These are phyloP conservation scores for Lasioglossum pauxillum DNA, from an alignment of 2,888 invertebrate species.

Conservation along the genomic window DNA sequence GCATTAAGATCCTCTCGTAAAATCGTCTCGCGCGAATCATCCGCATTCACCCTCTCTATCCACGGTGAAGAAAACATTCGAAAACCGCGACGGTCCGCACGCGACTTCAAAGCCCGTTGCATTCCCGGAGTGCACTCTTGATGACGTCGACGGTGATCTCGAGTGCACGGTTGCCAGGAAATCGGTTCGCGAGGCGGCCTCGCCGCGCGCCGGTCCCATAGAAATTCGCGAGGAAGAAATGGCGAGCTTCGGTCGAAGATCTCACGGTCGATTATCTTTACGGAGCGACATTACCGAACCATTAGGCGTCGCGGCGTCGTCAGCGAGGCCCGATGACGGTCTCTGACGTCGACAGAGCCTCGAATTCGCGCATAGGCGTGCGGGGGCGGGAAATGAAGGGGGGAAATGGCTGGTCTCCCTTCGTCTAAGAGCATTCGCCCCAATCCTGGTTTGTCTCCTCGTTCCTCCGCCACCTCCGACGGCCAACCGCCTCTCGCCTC, in stretches of 20 bases:
- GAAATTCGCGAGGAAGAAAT: slow-evolving; percentile 68
- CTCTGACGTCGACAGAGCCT: slow-evolving; percentile 74
- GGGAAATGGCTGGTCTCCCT: slow-evolving; percentile 80
- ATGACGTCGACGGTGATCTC: slow-evolving; percentile 25
- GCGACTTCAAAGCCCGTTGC: slow-evolving; percentile 3
- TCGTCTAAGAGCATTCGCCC: slow-evolving; percentile 73
- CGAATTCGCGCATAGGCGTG: slow-evolving; percentile 63
- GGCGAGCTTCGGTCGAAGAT: slow-evolving; percentile 66
- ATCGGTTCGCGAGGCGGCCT: slow-evolving; percentile 57
- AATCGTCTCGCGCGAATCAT: not conserved
- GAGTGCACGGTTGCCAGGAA: slow-evolving; percentile 38
- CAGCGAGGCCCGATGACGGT: slow-evolving; percentile 70
- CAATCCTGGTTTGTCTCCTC: slow-evolving; percentile 66
- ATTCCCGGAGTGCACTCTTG: slow-evolving; percentile 38
- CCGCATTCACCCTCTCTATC: not conserved
- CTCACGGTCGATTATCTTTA: slow-evolving; percentile 80
- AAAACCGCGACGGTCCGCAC: not conserved
- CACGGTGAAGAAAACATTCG: slow-evolving; percentile 17
- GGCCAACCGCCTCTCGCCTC: slow-evolving; percentile 69
- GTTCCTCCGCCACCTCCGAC: slow-evolving; percentile 55
- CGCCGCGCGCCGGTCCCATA: slow-evolving; percentile 56
- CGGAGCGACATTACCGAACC: slow-evolving; percentile 79
- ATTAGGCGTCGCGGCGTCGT: slow-evolving; percentile 74
- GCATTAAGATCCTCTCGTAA: not conserved
- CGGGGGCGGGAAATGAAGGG: slow-evolving; percentile 66